A percentile compares a stretch with the other conserved stretches of the same genome.
These are phyloP conservation scores for Petrophora chlorosata DNA, from an alignment of 2,888 invertebrate genomes.

Conservation along the genomic window DNA sequence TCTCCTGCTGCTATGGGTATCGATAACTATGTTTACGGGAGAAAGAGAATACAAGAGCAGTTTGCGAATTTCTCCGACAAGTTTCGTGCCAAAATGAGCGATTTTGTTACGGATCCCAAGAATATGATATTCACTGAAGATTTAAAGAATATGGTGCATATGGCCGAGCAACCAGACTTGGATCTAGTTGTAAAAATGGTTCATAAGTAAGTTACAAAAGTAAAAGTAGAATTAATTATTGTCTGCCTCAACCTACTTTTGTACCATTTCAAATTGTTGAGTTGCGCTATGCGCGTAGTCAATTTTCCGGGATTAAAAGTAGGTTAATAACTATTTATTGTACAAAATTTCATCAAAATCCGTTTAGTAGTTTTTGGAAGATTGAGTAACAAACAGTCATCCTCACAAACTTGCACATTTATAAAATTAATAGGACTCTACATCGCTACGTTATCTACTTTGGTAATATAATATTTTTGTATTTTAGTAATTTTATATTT, in stretches of 20 bases:
- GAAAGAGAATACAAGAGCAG: slow-evolving; percentile 83
- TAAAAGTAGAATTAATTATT: too few species aligned
- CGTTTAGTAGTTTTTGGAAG: too few species aligned
- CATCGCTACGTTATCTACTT: too few species aligned
- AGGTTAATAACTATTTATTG: too few species aligned
- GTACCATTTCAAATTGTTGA: too few species aligned
- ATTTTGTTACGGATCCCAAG: slow-evolving; percentile 81
- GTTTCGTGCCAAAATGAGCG: slow-evolving; percentile 88
- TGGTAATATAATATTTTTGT: not conserved
- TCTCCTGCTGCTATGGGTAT: slow-evolving; percentile 85
- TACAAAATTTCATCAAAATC: too few species aligned
- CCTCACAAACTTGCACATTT: too few species aligned
- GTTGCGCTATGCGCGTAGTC: too few species aligned
- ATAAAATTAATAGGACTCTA: too few species aligned
- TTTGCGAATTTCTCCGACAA: slow-evolving; percentile 85
- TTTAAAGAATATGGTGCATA: slow-evolving; percentile 90
- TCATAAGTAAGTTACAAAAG: slow-evolving; percentile 79
- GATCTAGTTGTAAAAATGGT: slow-evolving; percentile 87
- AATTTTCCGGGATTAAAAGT: too few species aligned
- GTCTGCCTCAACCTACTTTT: too few species aligned
- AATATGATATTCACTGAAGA: slow-evolving; percentile 93
- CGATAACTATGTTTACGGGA: slow-evolving; percentile 81
- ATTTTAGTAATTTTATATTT: not conserved
- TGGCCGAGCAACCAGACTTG: slow-evolving; percentile 86
- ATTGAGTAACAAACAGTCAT: too few species aligned